phyloP scores from a whole-genome alignment of 2,888 invertebrate genomes.

The Ochropacha duplaris region DNA sequence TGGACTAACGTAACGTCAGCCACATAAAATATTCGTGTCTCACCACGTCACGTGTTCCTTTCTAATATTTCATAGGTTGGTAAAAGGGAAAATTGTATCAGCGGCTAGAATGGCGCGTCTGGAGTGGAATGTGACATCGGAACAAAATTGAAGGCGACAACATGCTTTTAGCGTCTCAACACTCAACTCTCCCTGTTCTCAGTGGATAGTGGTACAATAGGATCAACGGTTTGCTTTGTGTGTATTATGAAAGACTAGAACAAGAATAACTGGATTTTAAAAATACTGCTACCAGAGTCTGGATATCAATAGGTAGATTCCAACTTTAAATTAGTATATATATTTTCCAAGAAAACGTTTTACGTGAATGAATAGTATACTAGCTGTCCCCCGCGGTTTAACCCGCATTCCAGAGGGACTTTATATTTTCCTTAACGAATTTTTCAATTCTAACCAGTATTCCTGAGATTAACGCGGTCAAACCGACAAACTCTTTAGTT shows the following conservation, averaged over 20 bases:
- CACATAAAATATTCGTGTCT: conserved; percentile 31
- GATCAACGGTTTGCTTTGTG: conserved; percentile 42
- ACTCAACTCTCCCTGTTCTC: conserved; percentile 33
- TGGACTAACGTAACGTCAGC: background rate
- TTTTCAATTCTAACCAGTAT: too few relatives aligned
- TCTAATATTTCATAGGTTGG: conserved; percentile 52
- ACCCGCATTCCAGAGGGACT: too few relatives aligned
- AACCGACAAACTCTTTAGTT: too few relatives aligned
- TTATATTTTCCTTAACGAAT: too few relatives aligned
- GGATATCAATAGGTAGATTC: too few relatives aligned
- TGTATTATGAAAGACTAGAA: conserved; percentile 23
- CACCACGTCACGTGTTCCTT: conserved; percentile 37
- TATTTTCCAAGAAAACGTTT: too few relatives aligned
- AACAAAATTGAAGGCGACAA: conserved; percentile 73
- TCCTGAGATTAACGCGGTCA: too few relatives aligned
- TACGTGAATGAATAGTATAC: too few relatives aligned
- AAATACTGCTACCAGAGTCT: too few relatives aligned
- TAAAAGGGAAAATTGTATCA: conserved; percentile 69
- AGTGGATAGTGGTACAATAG: conserved; percentile 55
- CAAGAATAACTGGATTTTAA: background rate
- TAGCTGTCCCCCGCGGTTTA: too few relatives aligned
- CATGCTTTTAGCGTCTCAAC: conserved; percentile 74
- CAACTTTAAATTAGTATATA: too few relatives aligned
- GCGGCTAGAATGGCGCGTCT: conserved; percentile 21
- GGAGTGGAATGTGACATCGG: conserved; percentile 60